Evolutionary conservation across 2,888 invertebrate genomes (phyloP), one percentile per base, ranked within the genome.

Genomic region (Formica aserva): DNA sequence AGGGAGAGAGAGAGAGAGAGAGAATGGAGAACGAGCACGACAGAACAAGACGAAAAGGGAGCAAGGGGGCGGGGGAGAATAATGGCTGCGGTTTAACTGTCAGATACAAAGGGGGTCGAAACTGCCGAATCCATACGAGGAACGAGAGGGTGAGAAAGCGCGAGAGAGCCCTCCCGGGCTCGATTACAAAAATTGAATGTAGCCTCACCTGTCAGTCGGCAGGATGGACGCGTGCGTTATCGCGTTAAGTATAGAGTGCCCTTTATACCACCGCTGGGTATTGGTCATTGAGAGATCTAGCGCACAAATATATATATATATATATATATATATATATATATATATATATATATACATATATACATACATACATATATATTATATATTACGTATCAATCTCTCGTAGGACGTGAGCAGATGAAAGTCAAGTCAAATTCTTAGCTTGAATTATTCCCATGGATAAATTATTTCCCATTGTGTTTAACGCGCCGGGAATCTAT

Each of bases 151-250:
- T 62, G 74, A 63, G 83, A 85, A 62, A 57, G 71, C 74, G 75
- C 63, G 66, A 82, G 84, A 87, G 82, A 72, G 85, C 76, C 82
- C 88, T 89, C 89, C 62, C 87, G 91, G 87, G 91, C 86, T 90
- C 87, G 91, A 91, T 91, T 89, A 89, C 89, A 91, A 90, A 90
- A 90, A 90, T 90, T 90, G 91, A 90, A 90, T 91, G 90, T 91
- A 87, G 87, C 88, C 87, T 91, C 89, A 89, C 87, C 91, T 88
- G 91, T 91, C 90, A 87, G 88, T 77, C 81, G 74, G 38, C 80
- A 67, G 75, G 80, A 85, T 83, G 80, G 77, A 76, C 86, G 35
- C 76, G 80, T 71, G 48, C 81, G 89, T 85, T 84, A 83, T 77
- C 88, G 75, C 75, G 87, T 87, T 87, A 80, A 85, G 82, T 83